Evolutionary conservation across 2,888 invertebrate genomes (phyloP).

Genomic region (Cyclophora albipunctata): DNA sequence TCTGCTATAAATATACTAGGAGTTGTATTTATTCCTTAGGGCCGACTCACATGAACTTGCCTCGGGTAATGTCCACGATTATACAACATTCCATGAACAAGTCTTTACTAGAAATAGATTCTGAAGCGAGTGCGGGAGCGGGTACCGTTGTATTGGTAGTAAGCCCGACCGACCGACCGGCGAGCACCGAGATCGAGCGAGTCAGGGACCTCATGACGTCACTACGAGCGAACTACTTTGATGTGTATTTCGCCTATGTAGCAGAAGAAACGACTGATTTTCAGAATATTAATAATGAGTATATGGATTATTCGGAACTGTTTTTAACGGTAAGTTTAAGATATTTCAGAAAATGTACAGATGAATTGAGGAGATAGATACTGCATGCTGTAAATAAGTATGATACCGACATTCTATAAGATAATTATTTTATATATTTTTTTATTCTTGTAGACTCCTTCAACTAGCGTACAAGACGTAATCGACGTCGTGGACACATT

Average conservation of each 20-base stretch:
- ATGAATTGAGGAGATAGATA: background rate
- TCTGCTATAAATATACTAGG: too few species aligned
- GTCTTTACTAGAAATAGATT: conserved; percentile 46
- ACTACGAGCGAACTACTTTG: conserved; percentile 63
- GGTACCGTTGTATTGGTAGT: conserved; percentile 71
- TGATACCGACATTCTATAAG: background rate
- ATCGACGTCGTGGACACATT: conserved; percentile 43
- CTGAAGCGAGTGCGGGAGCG: conserved; percentile 45
- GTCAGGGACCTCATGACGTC: conserved; percentile 56
- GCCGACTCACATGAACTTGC: conserved; percentile 70
- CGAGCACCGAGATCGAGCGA: conserved; percentile 52
- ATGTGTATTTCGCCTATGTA: conserved; percentile 71
- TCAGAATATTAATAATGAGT: conserved; percentile 60
- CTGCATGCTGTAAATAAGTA: background rate
- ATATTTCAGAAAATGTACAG: background rate
- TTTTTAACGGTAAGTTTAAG: conserved; percentile 49
- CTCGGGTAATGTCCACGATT: conserved; percentile 62
- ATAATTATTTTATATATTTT: conserved; percentile 1
- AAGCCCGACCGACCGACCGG: conserved; percentile 63
- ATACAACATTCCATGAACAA: conserved; percentile 62
- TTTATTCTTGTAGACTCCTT: conserved; percentile 39
- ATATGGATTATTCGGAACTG: conserved; percentile 66
- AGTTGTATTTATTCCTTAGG: conserved; percentile 38
- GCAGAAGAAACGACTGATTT: conserved; percentile 58
- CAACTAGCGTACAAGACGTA: conserved; percentile 43